Evolutionary conservation across 2,113 vertebrate genomes (phyloP).

Genomic region (Microcebus lehilahytsara): DNA sequence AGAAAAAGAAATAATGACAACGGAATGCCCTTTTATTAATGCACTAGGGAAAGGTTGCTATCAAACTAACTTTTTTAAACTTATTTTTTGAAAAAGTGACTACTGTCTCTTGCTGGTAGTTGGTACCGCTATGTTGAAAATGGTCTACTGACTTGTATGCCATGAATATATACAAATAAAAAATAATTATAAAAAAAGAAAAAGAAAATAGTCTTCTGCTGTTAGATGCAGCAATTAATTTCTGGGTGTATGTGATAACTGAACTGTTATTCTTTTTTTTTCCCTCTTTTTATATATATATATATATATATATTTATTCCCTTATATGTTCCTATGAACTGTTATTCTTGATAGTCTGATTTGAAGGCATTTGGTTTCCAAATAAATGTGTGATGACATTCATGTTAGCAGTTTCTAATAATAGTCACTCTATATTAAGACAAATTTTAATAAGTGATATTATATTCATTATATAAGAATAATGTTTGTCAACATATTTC

Average conservation of each 20-base stretch:
- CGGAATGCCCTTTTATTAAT: constrained; percentile 84
- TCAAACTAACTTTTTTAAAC: constrained; percentile 76
- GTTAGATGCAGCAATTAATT: constrained; percentile 84
- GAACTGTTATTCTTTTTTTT: constrained; percentile 75
- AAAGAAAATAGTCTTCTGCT: constrained; percentile 83
- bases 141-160: constrained; percentile 75
- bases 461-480: neutral
- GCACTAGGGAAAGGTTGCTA: constrained; percentile 82
- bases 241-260: constrained; percentile 77
- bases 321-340: no score
- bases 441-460: neutral
- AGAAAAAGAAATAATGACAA: constrained; percentile 71
- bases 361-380: constrained; percentile 83
- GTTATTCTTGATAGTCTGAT: constrained; percentile 84
- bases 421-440: neutral
- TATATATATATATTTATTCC: no score
- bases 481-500: neutral
- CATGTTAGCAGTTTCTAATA: neutral
- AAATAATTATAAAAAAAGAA: no score
- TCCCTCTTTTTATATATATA: neutral
- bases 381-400: neutral
- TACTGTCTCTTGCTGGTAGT: constrained; percentile 85
- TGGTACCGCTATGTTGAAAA: constrained; percentile 87
- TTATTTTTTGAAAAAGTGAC: constrained; percentile 81
- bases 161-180: no score